phyloP scores from a whole-genome alignment of 2,888 invertebrate genomes.

The Polyploca ridens region DNA sequence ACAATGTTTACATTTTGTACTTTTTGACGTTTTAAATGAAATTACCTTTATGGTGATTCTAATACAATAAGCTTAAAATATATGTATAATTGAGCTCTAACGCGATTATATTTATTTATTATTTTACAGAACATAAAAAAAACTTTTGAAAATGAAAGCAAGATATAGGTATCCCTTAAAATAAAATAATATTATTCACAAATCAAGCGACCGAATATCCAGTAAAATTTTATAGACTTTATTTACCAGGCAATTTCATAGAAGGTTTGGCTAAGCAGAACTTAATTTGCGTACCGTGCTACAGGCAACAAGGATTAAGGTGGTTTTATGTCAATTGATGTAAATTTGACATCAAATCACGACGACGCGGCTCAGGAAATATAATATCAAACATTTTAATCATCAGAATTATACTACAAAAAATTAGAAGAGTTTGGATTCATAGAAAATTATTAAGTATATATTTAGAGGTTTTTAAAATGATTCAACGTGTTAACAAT shows the following conservation, averaged over 20 bases:
- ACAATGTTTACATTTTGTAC: not conserved
- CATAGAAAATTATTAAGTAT: not conserved
- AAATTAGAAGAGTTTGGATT: not conserved
- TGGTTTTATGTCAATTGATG: not conserved
- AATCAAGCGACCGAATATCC: not conserved
- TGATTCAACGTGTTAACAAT: no score
- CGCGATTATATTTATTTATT: no score
- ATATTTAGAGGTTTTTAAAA: not conserved
- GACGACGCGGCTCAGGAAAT: not conserved
- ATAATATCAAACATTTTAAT: not conserved
- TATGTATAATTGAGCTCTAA: no score
- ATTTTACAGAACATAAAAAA: no score
- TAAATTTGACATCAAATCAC: not conserved
- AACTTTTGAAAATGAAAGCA: not conserved
- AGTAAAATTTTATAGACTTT: not conserved
- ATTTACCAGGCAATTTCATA: not conserved
- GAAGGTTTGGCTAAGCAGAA: not conserved
- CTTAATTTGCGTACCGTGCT: conserved; percentile 1
- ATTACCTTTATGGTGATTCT: not conserved
- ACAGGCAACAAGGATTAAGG: not conserved
- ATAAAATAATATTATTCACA: not conserved
- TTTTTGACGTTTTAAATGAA: conserved; percentile 1
- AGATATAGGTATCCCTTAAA: not conserved
- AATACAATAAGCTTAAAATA: not conserved
- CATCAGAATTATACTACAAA: not conserved